Evolutionary conservation across 1,140 invertebrate species (phyloP).

Genomic region (Diabrotica undecimpunctata): DNA sequence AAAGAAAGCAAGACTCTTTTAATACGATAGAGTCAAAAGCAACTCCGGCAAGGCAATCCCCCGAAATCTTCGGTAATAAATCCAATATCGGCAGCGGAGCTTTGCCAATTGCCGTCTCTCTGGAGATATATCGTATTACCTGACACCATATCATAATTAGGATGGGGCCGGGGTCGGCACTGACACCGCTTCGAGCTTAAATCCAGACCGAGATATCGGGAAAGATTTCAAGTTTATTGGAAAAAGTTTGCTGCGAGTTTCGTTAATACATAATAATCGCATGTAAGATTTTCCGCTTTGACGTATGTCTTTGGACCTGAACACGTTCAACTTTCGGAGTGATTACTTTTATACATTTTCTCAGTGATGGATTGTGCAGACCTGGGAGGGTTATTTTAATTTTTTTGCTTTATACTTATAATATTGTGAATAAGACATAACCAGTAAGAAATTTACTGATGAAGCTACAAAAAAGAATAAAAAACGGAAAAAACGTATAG

Average conservation of each 20-base stretch:
- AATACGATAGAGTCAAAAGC: too few relatives aligned
- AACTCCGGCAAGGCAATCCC: constrained; percentile 1
- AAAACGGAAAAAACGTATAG: too few relatives aligned
- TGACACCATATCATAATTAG: constrained; percentile 20
- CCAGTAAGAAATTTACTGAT: too few relatives aligned
- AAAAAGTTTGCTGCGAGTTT: not conserved
- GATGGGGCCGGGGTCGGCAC: constrained; percentile 3
- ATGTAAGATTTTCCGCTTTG: not conserved
- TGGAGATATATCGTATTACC: constrained; percentile 18
- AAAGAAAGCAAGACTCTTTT: too few relatives aligned
- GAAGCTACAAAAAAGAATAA: too few relatives aligned
- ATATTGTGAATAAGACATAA: too few relatives aligned
- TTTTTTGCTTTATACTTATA: too few relatives aligned
- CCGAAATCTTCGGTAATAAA: constrained; percentile 16
- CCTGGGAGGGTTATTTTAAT: too few relatives aligned
- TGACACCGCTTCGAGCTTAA: not conserved
- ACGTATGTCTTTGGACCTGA: not conserved
- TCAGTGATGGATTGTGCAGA: too few relatives aligned
- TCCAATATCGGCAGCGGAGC: constrained; percentile 18
- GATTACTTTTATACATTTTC: not conserved
- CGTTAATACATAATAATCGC: not conserved
- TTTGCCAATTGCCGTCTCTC: constrained; percentile 11
- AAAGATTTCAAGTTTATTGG: not conserved
- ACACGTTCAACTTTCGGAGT: not conserved
- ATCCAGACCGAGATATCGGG: not conserved